phyloP scores from a whole-genome alignment of 2,888 invertebrate genomes.

The Phalera bucephala region DNA sequence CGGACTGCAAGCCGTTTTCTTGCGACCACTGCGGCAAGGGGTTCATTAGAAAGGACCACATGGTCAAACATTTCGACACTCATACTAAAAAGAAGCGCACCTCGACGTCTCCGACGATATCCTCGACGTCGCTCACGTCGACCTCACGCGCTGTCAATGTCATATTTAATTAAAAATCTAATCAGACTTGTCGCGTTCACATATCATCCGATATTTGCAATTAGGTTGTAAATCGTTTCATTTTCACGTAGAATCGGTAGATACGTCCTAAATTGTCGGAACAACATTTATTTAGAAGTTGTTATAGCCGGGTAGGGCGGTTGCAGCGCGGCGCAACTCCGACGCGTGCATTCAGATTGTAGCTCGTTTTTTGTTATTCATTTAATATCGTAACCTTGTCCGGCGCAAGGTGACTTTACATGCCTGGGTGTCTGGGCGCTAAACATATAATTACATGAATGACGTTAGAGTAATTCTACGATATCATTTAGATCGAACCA shows the following conservation, averaged over 20 bases:
- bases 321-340: constrained; percentile 31
- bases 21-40: constrained; percentile 93
- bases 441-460: constrained; percentile 77
- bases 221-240: constrained; percentile 34
- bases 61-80: constrained; percentile 93
- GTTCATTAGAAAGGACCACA: constrained; percentile 95
- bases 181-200: constrained; percentile 30
- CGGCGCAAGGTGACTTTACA: constrained; percentile 79
- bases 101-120: constrained; percentile 46
- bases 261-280: constrained; percentile 20
- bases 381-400: constrained; percentile 78
- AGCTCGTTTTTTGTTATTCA: constrained; percentile 74
- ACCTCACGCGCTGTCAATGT: constrained; percentile 15
- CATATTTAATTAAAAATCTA: constrained; percentile 13
- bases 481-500: constrained; percentile 70
- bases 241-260: constrained; percentile 37
- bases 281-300: constrained; percentile 14
- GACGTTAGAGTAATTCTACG: constrained; percentile 66
- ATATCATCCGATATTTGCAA: constrained; percentile 50
- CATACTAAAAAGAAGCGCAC: constrained; percentile 86
- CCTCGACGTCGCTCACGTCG: constrained; percentile 42
- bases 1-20: constrained; percentile 92
- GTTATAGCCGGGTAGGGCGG: constrained; percentile 13
- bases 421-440: constrained; percentile 76
- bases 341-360: constrained; percentile 59